Base-by-base conservation (phyloP, 2,797 vertebrate genomes). In the Oryzias sinensis region DNA sequence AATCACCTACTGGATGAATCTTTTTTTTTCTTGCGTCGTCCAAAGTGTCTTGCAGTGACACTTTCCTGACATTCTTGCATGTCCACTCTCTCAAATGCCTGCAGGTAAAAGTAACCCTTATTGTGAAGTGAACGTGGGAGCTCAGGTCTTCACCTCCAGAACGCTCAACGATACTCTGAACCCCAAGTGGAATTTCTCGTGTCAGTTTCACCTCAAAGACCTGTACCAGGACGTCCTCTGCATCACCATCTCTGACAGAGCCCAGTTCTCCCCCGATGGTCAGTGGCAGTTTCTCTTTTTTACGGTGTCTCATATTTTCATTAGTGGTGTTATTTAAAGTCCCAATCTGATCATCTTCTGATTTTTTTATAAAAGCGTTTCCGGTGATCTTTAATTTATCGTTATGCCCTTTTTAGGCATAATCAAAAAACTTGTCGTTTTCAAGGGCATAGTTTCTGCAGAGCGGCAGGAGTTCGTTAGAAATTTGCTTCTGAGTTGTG, bases 121-220 rank as follows among this genome's bases (percentile, higher is more conserved):
- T 80, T 99, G 97, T 59, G 97, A 99, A 76, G 89, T 99, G 82
- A 97, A 95, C 65, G 93, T 99, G 96, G 97, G 96, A 67, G 91
- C 94, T 1, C 97, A 99, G 91, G 92, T 93, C 81, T 98, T 94
- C 80, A 96, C 94, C 0, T 98, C 97, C 3, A 93, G 96, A 51
- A 94, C 94, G 0, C 79, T 98, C 65, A 93, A 90, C 13, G 97
- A 99, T 83, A 97, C 96, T 0, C 65, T 95, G 51, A 96, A 93
- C 78, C 97, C 97, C 60, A 99, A 97, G 77, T 99, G 97, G 97
- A 97, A 95, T 75, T 99, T 97, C 77, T 99, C 93, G 87, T 99
- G 97, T 82, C 97, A 99, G 83, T 99, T 99, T 87, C 94, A 98
- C 84, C 92, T 99, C 74, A 95, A 92, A 86, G 97, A 99, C 59